A percentile compares a stretch with the other conserved stretches of the same genome.
These are phyloP conservation scores for Bugulina stolonifera DNA, from an alignment of 2,888 invertebrate genomes.

Conservation along the genomic window DNA sequence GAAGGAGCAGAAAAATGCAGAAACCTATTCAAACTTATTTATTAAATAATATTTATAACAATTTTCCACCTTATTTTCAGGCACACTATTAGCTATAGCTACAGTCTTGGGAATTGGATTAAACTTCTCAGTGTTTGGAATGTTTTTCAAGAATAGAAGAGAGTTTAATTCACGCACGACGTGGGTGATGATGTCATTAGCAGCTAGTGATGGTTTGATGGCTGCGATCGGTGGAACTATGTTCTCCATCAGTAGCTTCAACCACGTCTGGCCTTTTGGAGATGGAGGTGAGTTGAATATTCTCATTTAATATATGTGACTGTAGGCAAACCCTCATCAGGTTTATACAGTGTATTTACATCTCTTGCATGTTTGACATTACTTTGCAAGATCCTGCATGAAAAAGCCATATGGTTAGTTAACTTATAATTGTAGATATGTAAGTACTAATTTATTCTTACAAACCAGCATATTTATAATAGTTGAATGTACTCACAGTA, in stretches of 20 bases:
- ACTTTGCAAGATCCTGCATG: no score
- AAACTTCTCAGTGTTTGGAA: slow-evolving; percentile 15
- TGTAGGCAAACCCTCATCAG: no score
- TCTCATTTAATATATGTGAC: no score
- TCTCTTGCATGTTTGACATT: no score
- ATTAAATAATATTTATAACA: no score
- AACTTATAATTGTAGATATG: no score
- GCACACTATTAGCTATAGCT: background rate
- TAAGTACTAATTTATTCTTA: no score
- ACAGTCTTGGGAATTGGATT: background rate
- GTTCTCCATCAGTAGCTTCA: slow-evolving; percentile 16
- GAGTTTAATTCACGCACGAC: slow-evolving; percentile 12
- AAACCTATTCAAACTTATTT: no score
- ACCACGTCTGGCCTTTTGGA: background rate
- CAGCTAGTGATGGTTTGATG: slow-evolving; percentile 13
- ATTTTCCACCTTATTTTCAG: background rate
- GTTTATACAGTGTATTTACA: no score
- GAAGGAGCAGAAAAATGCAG: background rate
- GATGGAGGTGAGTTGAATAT: background rate
- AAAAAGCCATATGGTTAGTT: no score
- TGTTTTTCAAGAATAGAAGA: slow-evolving; percentile 20
- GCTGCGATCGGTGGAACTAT: slow-evolving; percentile 10
- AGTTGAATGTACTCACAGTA: no score
- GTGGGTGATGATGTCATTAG: background rate
- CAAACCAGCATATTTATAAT: no score